Evolutionary conservation across 2,113 vertebrate species (phyloP), one percentile per base, ranked within the genome.

Genomic region (Salvator merianae): DNA sequence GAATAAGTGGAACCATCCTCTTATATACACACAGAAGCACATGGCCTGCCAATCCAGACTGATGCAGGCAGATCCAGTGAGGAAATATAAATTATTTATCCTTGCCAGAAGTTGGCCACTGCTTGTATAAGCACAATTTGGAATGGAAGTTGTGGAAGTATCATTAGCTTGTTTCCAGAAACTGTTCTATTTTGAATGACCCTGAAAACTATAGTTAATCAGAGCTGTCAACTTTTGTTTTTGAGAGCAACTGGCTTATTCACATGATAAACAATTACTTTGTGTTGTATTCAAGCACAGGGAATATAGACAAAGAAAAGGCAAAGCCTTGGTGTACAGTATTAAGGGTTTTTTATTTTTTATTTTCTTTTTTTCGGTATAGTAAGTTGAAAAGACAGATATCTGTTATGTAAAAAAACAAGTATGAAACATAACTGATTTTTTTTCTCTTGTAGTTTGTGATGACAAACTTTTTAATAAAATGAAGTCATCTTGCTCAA

Each of bases 391-490:
- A n/a, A 24, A 69, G 47, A 3, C 12, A 63, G 3, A 73, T 7
- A 6, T 40, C 13, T 83, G 7, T 16, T 85, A 7, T 30, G 36
- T 71, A 66, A 66, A 71, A 32, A 47, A 34, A 4, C 84, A 2
- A 84, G 40, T 43, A 76, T 0, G 0, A 10, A 28, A 84, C 18
- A 70, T 78, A 32, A 13, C 32, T 85, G 96, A 63, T 5, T 32
- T 30, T 38, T 10, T 79, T 70, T 79, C 34, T 34, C 20, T 65
- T 28, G 22, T 92, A 99, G 98, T 97, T 94, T 99, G 98, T 87
- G 96, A 97, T 30, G 98, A 99, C 92, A 96, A 91, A 40, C 95
- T 99, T 34, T 99, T 99, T 86, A 96, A 97, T 95, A 97, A 97
- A 87, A 97, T 99, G 91, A 99, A 98, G 89, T 79, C 93, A 81